phyloP scores from a whole-genome alignment of 2,113 vertebrate species.

The Lucifuga dentata region DNA sequence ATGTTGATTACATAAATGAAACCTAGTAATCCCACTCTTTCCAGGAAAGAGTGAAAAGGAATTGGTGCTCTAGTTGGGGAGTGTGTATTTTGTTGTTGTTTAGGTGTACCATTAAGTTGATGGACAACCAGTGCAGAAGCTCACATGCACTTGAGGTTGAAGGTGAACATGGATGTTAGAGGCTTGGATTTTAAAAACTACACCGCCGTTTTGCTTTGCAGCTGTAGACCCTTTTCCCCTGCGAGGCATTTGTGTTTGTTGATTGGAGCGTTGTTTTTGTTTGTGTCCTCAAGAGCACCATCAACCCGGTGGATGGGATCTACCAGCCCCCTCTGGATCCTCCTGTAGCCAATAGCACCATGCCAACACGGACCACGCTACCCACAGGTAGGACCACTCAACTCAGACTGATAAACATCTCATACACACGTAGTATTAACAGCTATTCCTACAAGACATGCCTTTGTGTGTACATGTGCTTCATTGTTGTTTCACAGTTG shows the following conservation, averaged over 20 bases:
- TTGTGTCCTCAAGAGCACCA: constrained; percentile 90
- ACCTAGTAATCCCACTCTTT: constrained; percentile 34
- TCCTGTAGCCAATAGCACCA: constrained; percentile 86
- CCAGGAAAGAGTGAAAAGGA: constrained; percentile 49
- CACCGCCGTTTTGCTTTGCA: no score
- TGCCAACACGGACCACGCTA: constrained; percentile 95
- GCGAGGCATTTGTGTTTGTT: neutral
- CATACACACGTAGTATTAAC: neutral
- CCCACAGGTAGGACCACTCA: constrained; percentile 85
- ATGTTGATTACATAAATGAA: constrained; percentile 53
- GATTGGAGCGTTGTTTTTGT: constrained; percentile 22
- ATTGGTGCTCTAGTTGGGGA: constrained; percentile 26
- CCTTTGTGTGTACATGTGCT: no score
- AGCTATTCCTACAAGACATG: no score
- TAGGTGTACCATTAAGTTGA: constrained; percentile 12
- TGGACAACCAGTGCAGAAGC: neutral
- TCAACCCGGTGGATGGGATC: constrained; percentile 97
- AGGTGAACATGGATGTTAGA: neutral
- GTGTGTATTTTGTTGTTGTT: constrained; percentile 23
- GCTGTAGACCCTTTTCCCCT: neutral
- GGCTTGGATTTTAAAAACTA: neutral
- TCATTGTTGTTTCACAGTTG: no score
- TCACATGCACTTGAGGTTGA: neutral
- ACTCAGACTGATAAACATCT: neutral
- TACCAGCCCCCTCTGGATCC: constrained; percentile 93